Evolutionary conservation across 2,797 vertebrate species (phyloP), one percentile per base, ranked within the genome.

Genomic region (Brachymystax lenok): DNA sequence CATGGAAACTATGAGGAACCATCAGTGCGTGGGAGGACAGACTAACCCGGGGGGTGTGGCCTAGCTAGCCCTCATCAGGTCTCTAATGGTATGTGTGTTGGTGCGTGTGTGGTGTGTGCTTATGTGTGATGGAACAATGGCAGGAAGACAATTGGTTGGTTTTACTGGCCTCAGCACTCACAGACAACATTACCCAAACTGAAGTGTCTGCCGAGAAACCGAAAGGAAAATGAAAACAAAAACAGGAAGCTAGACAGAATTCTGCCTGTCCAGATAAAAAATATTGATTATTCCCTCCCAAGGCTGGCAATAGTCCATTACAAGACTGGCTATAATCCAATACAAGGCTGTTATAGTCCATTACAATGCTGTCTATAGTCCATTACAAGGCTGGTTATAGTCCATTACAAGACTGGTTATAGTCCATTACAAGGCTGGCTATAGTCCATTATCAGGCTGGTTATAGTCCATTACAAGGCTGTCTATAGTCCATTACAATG

Each of bases 191-290:
- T 66, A 59, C 71, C 73, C 76, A 84, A 82, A 88, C 79, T 70
- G 68, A 82, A 74, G 76, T 69, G 75, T 86, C 84, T 88, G 83
- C 59, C 80, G 86, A 88, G 83, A 89, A 85, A 73, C 88, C 74
- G 79, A 80, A 80, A 75, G 81, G 79, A 83, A 79, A 90, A 84
- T 88, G 85, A 91, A 91, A 93, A 92, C 88, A 91, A 92, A 91
- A 92, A 93, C 92, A 94, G 92, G 93, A 94, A 86, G 85, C 78
- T 74, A 81, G 80, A 76, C 76, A 80, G 82, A 88, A 90, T 82
- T 81, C 67, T 87, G 90, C 91, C 90, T 88, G 84, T 88, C 85
- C 82, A 85, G 77, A 84, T 88, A 86, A 88, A 90, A 78, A 81
- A 17, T 68, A 88, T 89, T 3, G n/a, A 63, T 63, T 63, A 3